These are phyloP conservation scores for Euwallacea similis DNA, from an alignment of 1,140 invertebrate genomes.

Conservation along the genomic window DNA sequence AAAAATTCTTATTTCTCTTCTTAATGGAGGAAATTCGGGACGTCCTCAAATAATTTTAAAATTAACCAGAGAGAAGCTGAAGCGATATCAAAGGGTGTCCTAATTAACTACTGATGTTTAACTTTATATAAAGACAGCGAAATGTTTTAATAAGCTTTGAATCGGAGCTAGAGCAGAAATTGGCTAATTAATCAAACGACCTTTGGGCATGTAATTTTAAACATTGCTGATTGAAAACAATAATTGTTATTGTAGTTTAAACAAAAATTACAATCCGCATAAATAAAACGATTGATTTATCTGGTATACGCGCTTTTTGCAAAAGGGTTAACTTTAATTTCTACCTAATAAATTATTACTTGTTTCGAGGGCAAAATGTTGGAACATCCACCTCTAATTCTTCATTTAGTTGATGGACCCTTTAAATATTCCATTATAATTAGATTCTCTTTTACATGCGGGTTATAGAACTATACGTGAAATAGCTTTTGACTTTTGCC, in stretches of 20 bases:
- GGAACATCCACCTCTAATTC: constrained; percentile 12
- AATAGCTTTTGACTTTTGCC: neutral
- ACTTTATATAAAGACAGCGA: constrained; percentile 15
- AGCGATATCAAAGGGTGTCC: constrained; percentile 11
- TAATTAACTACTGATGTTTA: constrained; percentile 19
- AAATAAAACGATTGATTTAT: neutral
- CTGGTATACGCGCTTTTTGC: neutral
- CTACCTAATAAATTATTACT: constrained; percentile 8
- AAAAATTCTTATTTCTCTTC: too few relatives aligned
- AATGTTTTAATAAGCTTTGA: constrained; percentile 19
- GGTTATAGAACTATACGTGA: constrained; percentile 6
- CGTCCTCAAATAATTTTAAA: constrained; percentile 9
- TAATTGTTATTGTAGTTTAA: neutral
- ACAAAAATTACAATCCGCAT: neutral
- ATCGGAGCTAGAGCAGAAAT: constrained; percentile 11
- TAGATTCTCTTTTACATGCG: constrained; percentile 14
- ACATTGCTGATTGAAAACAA: neutral
- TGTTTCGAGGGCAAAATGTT: constrained; percentile 1
- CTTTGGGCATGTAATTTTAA: neutral
- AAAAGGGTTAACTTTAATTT: constrained; percentile 10
- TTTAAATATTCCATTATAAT: constrained; percentile 26
- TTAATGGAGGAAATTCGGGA: neutral
- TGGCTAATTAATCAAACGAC: constrained; percentile 1
- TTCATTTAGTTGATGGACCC: constrained; percentile 30
- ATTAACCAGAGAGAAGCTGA: constrained; percentile 4